Conservation (phyloP, 1,140 invertebrate genomes). For the Lucilia sericata region DNA sequence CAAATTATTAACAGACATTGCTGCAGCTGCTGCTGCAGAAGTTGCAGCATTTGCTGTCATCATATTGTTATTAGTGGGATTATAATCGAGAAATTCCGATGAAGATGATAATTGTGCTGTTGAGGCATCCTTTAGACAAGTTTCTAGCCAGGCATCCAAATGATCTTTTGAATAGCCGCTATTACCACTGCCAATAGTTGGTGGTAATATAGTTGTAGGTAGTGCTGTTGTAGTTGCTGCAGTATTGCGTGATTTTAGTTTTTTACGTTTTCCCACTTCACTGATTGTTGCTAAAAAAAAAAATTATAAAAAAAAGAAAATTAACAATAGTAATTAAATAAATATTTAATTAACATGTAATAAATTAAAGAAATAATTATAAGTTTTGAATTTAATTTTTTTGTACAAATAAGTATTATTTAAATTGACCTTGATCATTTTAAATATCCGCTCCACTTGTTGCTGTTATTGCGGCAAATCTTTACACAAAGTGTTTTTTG, state of each 20-base stretch:
- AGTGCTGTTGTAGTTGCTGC: conserved; percentile 14
- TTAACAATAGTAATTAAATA: conserved; percentile 28
- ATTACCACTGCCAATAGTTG: conserved; percentile 47
- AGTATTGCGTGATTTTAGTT: conserved; percentile 61
- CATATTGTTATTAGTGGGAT: conserved; percentile 50
- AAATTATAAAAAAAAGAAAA: conserved; percentile 16
- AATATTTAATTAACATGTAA: not conserved
- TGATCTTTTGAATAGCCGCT: conserved; percentile 61
- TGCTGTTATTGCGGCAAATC: not conserved
- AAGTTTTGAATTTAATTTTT: not conserved
- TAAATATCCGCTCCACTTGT: not conserved
- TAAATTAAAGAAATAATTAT: not conserved
- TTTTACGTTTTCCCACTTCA: conserved; percentile 59
- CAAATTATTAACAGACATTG: conserved; percentile 31
- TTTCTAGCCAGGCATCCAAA: conserved; percentile 65
- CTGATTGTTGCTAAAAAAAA: conserved; percentile 40
- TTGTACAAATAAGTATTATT: not conserved
- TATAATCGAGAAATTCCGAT: conserved; percentile 65
- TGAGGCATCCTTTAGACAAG: conserved; percentile 63
- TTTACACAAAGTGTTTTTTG: not conserved
- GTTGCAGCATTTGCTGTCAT: not conserved
- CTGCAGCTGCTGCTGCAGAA: not conserved
- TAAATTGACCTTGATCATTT: not conserved
- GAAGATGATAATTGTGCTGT: conserved; percentile 63
- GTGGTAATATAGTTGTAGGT: conserved; percentile 15